phyloP scores from a whole-genome alignment of 2,797 vertebrate species.

The Microctenopoma steveboyesi region DNA sequence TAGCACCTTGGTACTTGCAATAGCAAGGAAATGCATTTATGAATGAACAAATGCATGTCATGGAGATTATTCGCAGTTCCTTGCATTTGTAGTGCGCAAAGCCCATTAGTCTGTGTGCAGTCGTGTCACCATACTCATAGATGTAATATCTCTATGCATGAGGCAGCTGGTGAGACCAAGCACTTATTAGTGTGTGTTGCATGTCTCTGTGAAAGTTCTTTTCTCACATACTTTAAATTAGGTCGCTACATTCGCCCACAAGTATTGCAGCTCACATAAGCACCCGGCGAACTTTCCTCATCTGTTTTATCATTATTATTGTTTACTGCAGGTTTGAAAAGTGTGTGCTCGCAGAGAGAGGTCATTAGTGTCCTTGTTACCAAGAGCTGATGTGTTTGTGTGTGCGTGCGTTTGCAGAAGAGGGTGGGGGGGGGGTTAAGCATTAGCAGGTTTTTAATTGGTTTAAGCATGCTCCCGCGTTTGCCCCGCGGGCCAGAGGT shows the following conservation, averaged over 20 bases:
- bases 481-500: neutral
- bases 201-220: slow-evolving; percentile 14
- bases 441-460: neutral
- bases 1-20: neutral
- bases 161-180: neutral
- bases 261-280: slow-evolving; percentile 2
- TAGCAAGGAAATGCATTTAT: neutral
- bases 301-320: neutral
- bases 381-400: neutral
- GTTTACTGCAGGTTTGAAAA: slow-evolving; percentile 1
- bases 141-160: neutral
- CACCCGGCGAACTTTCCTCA: neutral
- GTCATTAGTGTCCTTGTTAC: slow-evolving; percentile 15
- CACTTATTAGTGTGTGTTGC: slow-evolving; percentile 5
- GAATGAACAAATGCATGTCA: neutral
- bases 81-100: neutral
- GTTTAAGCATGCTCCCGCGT: slow-evolving; percentile 3
- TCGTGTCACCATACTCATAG: neutral
- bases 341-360: neutral
- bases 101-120: neutral
- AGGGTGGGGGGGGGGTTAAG: neutral
- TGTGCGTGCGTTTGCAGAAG: neutral
- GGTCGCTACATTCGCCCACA: slow-evolving; percentile 13
- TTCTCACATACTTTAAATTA: slow-evolving; percentile 30
- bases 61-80: neutral